phyloP scores from a whole-genome alignment of 53 echinoderm and acorn worm species.

The Antedon mediterranea region DNA sequence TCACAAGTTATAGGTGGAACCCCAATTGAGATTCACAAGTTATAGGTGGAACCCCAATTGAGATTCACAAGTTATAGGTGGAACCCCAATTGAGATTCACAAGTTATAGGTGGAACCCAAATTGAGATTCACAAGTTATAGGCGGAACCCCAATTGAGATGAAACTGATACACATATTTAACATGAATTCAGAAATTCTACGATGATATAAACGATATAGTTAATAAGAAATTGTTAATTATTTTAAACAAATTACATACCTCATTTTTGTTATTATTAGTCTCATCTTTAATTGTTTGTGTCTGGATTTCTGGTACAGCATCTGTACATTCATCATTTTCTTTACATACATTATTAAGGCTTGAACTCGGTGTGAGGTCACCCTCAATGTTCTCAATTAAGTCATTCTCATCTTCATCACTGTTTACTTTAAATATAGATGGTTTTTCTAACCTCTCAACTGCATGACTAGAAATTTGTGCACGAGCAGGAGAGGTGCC shows the following conservation, averaged over 20 bases:
- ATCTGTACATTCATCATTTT: background rate
- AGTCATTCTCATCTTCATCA: background rate
- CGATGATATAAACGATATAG: no score
- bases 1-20: no score
- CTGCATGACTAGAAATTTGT: background rate
- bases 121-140: no score
- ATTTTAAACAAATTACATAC: background rate
- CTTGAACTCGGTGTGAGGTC: background rate
- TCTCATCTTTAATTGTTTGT: background rate
- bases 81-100: no score
- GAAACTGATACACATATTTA: no score
- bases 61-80: no score
- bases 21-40: no score
- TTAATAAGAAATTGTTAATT: no score
- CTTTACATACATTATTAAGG: background rate
- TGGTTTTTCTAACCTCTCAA: background rate
- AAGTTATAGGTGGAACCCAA: no score
- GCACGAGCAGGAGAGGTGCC: slow-evolving; percentile 21
- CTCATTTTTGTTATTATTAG: background rate
- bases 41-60: no score
- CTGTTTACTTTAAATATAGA: background rate
- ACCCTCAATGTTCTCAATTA: background rate
- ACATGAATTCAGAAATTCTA: no score
- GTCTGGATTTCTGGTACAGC: background rate
- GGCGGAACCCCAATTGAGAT: no score